These are phyloP conservation scores for Mobula birostris DNA, from an alignment of 2,113 vertebrate genomes.

Conservation along the genomic window DNA sequence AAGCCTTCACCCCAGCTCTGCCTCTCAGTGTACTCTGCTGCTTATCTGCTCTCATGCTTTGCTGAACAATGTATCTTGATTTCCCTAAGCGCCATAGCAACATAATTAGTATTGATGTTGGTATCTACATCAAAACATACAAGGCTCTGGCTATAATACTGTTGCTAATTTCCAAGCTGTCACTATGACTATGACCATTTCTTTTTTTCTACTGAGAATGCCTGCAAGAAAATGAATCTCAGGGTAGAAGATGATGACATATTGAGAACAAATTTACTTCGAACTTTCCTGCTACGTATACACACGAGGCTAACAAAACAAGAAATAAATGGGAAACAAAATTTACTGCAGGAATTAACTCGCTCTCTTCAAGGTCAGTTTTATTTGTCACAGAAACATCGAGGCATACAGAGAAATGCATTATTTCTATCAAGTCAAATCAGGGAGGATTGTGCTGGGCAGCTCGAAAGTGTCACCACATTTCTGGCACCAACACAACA, in stretches of 20 bases:
- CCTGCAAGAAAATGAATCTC: too few relatives aligned
- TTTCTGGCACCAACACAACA: too few relatives aligned
- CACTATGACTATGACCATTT: conserved; percentile 36
- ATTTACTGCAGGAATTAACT: background rate
- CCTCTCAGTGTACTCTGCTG: conserved; percentile 1
- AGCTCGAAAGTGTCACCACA: too few relatives aligned
- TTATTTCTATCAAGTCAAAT: too few relatives aligned
- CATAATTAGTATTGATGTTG: conserved; percentile 1
- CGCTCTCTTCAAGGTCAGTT: too few relatives aligned
- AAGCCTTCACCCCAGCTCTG: background rate
- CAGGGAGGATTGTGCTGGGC: too few relatives aligned
- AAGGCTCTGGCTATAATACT: conserved; percentile 28
- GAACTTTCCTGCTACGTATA: too few relatives aligned
- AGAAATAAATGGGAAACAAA: background rate
- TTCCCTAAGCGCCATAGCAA: conserved; percentile 40
- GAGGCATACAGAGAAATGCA: too few relatives aligned
- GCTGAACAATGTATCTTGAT: background rate
- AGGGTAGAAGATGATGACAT: too few relatives aligned
- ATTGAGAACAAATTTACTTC: too few relatives aligned
- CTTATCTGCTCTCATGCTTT: conserved; percentile 1
- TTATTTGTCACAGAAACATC: too few relatives aligned
- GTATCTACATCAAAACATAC: background rate
- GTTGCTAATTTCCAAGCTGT: conserved; percentile 34
- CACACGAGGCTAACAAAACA: background rate
- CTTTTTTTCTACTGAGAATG: too few relatives aligned